These are phyloP conservation scores for Noctua janthina DNA, from an alignment of 2,888 invertebrate genomes.

Conservation along the genomic window DNA sequence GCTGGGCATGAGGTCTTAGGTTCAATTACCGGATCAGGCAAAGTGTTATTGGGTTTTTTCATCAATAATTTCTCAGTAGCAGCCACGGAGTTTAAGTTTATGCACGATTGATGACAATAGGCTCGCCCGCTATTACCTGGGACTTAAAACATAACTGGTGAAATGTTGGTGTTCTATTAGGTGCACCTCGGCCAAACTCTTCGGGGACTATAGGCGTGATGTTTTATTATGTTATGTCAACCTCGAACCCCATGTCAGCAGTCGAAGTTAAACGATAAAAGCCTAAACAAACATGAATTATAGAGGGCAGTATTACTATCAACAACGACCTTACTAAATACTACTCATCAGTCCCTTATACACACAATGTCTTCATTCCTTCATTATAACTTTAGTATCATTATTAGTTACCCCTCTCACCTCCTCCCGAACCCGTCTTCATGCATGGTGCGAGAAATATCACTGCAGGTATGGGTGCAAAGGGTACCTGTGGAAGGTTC, in stretches of 20 bases:
- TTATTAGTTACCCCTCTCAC: neutral
- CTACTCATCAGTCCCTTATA: neutral
- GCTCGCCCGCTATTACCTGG: too few species aligned
- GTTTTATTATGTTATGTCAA: too few species aligned
- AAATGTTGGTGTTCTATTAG: too few species aligned
- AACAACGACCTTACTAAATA: neutral
- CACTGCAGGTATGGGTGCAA: slow-evolving; percentile 2
- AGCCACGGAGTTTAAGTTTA: too few species aligned
- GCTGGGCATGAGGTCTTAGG: too few species aligned
- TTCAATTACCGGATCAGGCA: too few species aligned
- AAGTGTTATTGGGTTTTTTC: too few species aligned
- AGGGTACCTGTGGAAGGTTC: neutral
- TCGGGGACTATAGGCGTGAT: too few species aligned
- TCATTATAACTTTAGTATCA: slow-evolving; percentile 16
- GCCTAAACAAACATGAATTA: neutral
- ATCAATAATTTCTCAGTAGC: too few species aligned
- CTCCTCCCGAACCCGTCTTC: neutral
- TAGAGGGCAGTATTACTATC: neutral
- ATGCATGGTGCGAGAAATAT: neutral
- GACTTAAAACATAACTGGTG: too few species aligned
- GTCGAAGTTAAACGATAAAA: neutral
- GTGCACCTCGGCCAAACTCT: too few species aligned
- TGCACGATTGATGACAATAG: too few species aligned
- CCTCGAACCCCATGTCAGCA: neutral
- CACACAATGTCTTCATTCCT: neutral